Conservation (phyloP, 2,797 vertebrate genomes). For the Muraenolepis orangiensis region DNA sequence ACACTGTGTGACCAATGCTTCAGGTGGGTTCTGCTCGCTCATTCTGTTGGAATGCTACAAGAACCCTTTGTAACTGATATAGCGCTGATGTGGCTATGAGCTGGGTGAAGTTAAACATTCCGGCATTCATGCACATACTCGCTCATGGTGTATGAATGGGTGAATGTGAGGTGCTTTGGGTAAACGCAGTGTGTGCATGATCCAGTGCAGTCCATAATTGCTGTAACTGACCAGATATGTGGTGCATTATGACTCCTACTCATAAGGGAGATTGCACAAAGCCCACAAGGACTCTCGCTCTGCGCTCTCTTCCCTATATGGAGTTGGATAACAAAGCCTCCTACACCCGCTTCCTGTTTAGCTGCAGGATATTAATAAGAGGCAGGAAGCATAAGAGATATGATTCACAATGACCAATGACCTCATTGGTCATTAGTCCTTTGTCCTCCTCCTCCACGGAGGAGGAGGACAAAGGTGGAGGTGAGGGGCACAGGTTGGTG, state of each 20-base stretch:
- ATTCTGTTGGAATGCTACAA: neutral
- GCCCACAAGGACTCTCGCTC: constrained; percentile 4
- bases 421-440: constrained; percentile 20
- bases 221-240: too few species aligned
- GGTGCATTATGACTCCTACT: neutral
- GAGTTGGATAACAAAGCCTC: constrained; percentile 38
- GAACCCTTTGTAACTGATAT: neutral
- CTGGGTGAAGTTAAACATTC: too few species aligned
- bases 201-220: too few species aligned
- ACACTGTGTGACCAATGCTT: neutral
- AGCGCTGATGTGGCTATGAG: neutral
- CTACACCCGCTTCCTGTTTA: constrained; percentile 67
- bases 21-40: neutral
- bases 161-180: too few species aligned
- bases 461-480: too few species aligned
- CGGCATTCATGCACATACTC: neutral
- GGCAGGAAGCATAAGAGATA: constrained; percentile 47
- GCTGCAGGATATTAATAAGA: constrained; percentile 39
- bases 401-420: constrained; percentile 35
- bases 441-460: too few species aligned
- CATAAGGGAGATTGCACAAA: neutral
- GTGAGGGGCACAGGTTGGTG: neutral
- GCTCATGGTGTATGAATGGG: too few species aligned
- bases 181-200: too few species aligned
- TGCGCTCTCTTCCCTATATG: constrained; percentile 38